Conservation (phyloP, 2,888 invertebrate species). For the Heliconius ethilla region DNA sequence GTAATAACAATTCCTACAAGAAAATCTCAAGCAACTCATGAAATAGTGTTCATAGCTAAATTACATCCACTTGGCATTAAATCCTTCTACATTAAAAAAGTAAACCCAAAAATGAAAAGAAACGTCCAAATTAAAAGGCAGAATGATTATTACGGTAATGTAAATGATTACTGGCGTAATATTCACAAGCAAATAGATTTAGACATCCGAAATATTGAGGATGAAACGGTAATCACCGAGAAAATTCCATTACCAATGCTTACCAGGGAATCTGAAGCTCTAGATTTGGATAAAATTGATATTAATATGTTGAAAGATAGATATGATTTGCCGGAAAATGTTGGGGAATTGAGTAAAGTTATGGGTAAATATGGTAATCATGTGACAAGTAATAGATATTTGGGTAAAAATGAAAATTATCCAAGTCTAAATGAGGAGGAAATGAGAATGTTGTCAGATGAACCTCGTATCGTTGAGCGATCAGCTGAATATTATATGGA, state of each 20-base stretch:
- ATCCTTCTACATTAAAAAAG: slow-evolving; percentile 79
- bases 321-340: slow-evolving; percentile 28
- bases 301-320: slow-evolving; percentile 39
- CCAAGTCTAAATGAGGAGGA: slow-evolving; percentile 60
- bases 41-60: slow-evolving; percentile 86
- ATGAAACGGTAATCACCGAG: slow-evolving; percentile 12
- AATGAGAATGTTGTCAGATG: slow-evolving; percentile 67
- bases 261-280: neutral
- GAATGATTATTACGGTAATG: slow-evolving; percentile 48
- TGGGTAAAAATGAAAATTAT: slow-evolving; percentile 46
- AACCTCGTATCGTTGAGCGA: slow-evolving; percentile 57
- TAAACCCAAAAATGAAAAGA: slow-evolving; percentile 48
- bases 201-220: slow-evolving; percentile 51
- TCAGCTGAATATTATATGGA: slow-evolving; percentile 61
- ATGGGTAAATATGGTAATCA: slow-evolving; percentile 17
- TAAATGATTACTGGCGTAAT: slow-evolving; percentile 54
- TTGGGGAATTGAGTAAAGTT: slow-evolving; percentile 40
- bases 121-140: slow-evolving; percentile 39
- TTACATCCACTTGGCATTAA: slow-evolving; percentile 86
- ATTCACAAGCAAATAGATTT: slow-evolving; percentile 46
- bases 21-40: slow-evolving; percentile 83
- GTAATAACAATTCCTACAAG: slow-evolving; percentile 83
- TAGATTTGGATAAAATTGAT: slow-evolving; percentile 38
- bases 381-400: slow-evolving; percentile 32
- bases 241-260: slow-evolving; percentile 30